Evolutionary conservation across 2,888 invertebrate species (phyloP), one percentile per base, ranked within the genome.

Genomic region (Philaethria dido): DNA sequence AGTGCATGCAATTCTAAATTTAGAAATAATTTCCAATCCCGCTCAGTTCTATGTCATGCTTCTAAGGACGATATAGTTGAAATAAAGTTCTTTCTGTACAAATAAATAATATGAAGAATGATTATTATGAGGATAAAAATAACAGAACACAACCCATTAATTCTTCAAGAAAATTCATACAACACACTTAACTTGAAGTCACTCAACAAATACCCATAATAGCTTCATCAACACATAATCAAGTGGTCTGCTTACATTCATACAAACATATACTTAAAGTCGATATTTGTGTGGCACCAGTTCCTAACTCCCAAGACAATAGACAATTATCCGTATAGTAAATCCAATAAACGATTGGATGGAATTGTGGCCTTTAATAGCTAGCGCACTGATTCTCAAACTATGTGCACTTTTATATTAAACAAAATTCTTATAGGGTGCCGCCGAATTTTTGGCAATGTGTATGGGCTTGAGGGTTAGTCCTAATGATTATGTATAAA

Each of bases 241-340:
- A 70, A 69, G 67, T 66, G 55, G 64, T 61, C 55, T 65, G 16
- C 36, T 45, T 39, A 29, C 9, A 9, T 50, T 8, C 25, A 16
- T 16, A 16, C 47, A 33, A 29, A 65, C 45, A 25, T 73, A 69
- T 68, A 6, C 18, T 45, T 65, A 70, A 69, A 68, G 72, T 64
- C 44, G 62, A 69, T 54, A 68, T 66, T 74, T 48, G 64, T 48
- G 48, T 64, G 66, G 42, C 66, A 22, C 20, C 22, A 18, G 45
- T 50, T 52, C 55, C 66, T 68, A 64, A 62, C 63, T 71, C 69
- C 70, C 69, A 72, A 73, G 74, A 74, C 69, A 74, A 73, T 74
- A 73, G 72, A 73, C 72, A 74, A 74, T 75, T 75, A 72, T 72
- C 71, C 66, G 64, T 70, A 74, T 72, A 72, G 71, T 73, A 73